Evolutionary conservation across 2,113 vertebrate species (phyloP).

Genomic region (Tautogolabrus adspersus): DNA sequence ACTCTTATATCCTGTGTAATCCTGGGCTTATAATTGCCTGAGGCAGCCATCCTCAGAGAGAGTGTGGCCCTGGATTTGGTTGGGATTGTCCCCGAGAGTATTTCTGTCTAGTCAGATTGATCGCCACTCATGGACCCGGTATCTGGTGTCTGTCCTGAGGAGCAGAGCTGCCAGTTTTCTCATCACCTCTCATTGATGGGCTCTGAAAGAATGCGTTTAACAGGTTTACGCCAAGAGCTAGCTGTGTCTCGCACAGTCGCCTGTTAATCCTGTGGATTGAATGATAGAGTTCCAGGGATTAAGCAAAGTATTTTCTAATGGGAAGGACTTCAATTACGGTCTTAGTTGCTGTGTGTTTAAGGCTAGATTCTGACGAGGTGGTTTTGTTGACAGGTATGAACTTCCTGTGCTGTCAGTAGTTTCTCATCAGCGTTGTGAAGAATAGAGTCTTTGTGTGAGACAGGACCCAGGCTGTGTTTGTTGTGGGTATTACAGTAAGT

Average conservation of each 20-base stretch:
- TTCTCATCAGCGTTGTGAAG: not conserved
- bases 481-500: not conserved
- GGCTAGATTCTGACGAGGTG: not conserved
- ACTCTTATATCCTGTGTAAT: constrained; percentile 70
- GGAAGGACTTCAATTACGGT: not conserved
- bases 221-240: constrained; percentile 36
- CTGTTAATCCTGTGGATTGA: constrained; percentile 73
- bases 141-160: not conserved
- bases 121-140: constrained; percentile 7
- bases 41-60: constrained; percentile 57
- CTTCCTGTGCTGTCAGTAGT: constrained; percentile 11
- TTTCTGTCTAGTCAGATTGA: constrained; percentile 60
- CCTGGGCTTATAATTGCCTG: constrained; percentile 59
- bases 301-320: constrained; percentile 30
- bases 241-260: constrained; percentile 16
- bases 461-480: constrained; percentile 4
- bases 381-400: not conserved
- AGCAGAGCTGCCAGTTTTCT: constrained; percentile 21
- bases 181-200: constrained; percentile 26
- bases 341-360: constrained; percentile 8
- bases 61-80: constrained; percentile 66
- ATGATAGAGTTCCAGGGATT: constrained; percentile 76
- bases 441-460: not conserved
- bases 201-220: constrained; percentile 29
- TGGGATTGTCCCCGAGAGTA: constrained; percentile 45